Conservation (phyloP, 2,797 vertebrate species). For the Fringilla coelebs region DNA sequence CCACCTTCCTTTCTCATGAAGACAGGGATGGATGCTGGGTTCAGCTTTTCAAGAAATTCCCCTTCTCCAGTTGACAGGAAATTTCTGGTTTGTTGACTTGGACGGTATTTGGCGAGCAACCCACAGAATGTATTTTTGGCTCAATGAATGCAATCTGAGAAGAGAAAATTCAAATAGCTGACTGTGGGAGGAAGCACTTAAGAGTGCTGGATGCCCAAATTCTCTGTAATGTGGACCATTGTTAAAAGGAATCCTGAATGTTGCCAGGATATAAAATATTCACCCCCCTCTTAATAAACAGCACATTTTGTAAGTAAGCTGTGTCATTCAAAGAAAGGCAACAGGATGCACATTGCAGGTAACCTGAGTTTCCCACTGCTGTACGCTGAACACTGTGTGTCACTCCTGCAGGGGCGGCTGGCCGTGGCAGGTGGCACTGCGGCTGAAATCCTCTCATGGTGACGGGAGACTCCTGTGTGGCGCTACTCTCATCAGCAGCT, state of each 20-base stretch:
- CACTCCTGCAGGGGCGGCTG: conserved; percentile 84
- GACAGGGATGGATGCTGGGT: background rate
- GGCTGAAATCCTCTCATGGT: conserved; percentile 86
- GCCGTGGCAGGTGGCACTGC: conserved; percentile 96
- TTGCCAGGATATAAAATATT: background rate
- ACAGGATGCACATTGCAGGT: background rate
- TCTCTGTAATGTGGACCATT: background rate
- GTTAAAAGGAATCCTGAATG: background rate
- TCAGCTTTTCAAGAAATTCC: conserved; percentile 2
- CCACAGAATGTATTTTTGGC: background rate
- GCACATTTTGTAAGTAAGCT: background rate
- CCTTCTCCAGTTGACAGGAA: background rate
- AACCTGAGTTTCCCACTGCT: background rate
- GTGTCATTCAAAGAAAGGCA: background rate
- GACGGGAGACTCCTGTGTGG: conserved; percentile 93
- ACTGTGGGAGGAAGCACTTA: background rate
- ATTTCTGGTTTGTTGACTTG: conserved; percentile 11
- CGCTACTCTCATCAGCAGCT: conserved; percentile 92
- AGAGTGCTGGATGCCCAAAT: background rate
- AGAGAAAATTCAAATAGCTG: background rate
- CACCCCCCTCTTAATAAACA: background rate
- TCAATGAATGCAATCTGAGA: background rate
- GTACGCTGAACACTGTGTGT: background rate
- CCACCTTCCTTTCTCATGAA: background rate
- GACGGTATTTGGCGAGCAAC: background rate